Conservation (phyloP, 2,888 invertebrate species). For the Volucella inanis region DNA sequence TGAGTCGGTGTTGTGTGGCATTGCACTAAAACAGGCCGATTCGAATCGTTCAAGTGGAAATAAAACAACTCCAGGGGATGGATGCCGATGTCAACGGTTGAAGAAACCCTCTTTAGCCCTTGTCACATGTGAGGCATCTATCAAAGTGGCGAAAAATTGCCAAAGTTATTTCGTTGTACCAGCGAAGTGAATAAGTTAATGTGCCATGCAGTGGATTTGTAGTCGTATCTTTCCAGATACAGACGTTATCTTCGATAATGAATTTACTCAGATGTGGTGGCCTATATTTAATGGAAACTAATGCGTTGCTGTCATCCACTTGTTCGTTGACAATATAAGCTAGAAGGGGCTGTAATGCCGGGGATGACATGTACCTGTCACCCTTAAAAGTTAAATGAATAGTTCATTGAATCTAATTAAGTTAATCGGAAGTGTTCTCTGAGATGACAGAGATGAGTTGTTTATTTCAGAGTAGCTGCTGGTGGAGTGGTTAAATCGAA, state of each 20-base stretch:
- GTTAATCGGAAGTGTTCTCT: constrained; percentile 67
- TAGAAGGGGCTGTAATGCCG: constrained; percentile 12
- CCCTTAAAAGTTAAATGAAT: constrained; percentile 59
- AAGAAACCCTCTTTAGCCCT: constrained; percentile 63
- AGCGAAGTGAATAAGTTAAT: constrained; percentile 73
- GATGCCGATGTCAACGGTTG: background rate
- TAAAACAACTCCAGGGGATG: constrained; percentile 65
- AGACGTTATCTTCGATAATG: constrained; percentile 61
- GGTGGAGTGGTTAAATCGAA: background rate
- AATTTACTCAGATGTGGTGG: constrained; percentile 72
- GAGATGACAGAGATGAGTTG: constrained; percentile 31
- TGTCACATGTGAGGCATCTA: constrained; percentile 75
- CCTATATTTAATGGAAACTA: constrained; percentile 75
- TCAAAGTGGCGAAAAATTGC: constrained; percentile 75
- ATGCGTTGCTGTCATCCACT: constrained; percentile 74
- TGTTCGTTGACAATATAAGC: constrained; percentile 53
- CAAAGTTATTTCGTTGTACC: constrained; percentile 65
- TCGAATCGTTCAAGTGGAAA: constrained; percentile 70
- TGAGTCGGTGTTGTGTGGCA: constrained; percentile 24
- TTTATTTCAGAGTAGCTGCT: constrained; percentile 4
- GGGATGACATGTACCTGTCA: constrained; percentile 71
- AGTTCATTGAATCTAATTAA: constrained; percentile 73
- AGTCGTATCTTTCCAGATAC: constrained; percentile 12
- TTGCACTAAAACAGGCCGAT: constrained; percentile 19
- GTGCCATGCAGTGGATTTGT: constrained; percentile 58